phyloP scores from a whole-genome alignment of 2,113 vertebrate species.

The Cepphus grylle region DNA sequence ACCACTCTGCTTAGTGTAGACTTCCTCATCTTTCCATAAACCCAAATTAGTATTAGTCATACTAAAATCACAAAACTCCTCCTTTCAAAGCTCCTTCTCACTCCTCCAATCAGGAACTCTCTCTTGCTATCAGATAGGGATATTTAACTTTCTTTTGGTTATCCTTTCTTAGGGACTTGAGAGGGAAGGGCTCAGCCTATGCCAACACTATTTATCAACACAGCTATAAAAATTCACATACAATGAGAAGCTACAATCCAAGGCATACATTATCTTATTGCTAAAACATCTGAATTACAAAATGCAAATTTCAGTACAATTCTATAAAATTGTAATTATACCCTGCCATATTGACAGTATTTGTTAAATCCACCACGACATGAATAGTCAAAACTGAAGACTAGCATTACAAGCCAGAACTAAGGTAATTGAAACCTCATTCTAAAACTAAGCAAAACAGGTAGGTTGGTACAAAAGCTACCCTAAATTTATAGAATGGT shows the following conservation, averaged over 20 bases:
- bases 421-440: neutral
- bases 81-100: slow-evolving; percentile 25
- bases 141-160: slow-evolving; percentile 4
- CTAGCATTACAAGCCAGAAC: neutral
- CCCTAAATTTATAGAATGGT: neutral
- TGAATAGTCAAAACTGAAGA: neutral
- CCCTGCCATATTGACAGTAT: neutral
- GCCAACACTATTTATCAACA: neutral
- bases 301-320: neutral
- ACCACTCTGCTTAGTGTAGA: slow-evolving; percentile 51
- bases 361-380: neutral
- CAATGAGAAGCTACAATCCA: neutral
- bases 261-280: slow-evolving; percentile 1
- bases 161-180: neutral
- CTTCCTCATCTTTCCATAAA: slow-evolving; percentile 54
- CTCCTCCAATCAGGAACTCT: neutral
- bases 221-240: neutral
- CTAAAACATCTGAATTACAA: neutral
- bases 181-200: neutral
- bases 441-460: neutral
- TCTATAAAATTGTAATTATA: neutral
- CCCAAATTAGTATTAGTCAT: slow-evolving; percentile 36
- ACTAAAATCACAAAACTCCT: slow-evolving; percentile 27
- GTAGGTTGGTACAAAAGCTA: neutral
- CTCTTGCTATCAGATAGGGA: neutral